Evolutionary conservation across 1,140 invertebrate species (phyloP), one percentile per base, ranked within the genome.

Genomic region (Papilio dardanus): DNA sequence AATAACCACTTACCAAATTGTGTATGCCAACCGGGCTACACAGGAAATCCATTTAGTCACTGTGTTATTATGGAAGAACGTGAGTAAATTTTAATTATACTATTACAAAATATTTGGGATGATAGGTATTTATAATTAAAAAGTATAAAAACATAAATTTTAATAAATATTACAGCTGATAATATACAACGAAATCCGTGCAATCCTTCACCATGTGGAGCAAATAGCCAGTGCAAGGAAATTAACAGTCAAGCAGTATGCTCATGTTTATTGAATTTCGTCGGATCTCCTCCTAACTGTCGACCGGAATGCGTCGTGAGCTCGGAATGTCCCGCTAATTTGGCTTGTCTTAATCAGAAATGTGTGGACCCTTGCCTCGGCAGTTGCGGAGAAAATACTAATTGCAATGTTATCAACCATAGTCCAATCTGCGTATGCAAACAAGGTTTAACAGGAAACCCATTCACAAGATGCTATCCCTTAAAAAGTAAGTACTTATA

Each of bases 401-500:
- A 96, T 74, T 98, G 97, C 83, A 95, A 95, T 77, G 96, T 97
- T 1, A 95, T 96, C 54, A 97, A 97, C 87, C 97, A 97, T 91
- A 95, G 96, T 67, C 96, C 97, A 54, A 95, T 96, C 73, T 96
- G 96, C 88, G 94, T 94, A 79, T 96, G 96, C 83, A 93, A 94
- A 50, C 86, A 88, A 80, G 95, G 95, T 31, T 94, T 95, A 76
- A 96, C 95, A 75, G 96, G 96, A 81, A 95, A 96, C 94, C 95
- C 96, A 35, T 95, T 96, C 82, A 94, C 94, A 74, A 95, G 95
- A 85, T 97, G 96, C 83, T 96, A 96, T 81, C 90, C 92, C 83
- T 87, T 94, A 85, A 94, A 94, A 91, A 93, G 93, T 93, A 93
- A 92, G 90, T 87, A 71, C n/a, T n/a, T n/a, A n/a, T n/a, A n/a